Evolutionary conservation across 2,113 vertebrate species (phyloP).

Genomic region (Thalassarche chlororhynchos): DNA sequence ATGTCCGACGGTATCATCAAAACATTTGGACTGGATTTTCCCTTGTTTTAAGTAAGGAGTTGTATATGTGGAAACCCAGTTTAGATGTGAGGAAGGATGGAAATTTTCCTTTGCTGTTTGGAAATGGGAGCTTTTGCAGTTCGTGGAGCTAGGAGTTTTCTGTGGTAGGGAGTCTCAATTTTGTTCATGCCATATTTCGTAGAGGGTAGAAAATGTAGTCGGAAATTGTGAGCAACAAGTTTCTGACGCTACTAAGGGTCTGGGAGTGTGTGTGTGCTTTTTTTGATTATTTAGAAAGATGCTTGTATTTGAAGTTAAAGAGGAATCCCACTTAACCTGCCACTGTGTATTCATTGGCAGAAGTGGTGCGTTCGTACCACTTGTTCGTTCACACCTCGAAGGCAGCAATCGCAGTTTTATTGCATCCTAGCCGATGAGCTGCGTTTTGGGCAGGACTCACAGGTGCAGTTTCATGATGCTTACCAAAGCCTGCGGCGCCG

Average conservation of each 20-base stretch:
- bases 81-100: background rate
- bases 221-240: background rate
- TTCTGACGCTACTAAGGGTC: background rate
- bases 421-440: background rate
- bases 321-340: background rate
- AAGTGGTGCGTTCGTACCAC: background rate
- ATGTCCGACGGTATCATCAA: rapidly evolving
- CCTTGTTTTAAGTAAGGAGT: background rate
- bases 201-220: background rate
- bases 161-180: background rate
- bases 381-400: background rate
- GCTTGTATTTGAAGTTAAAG: background rate
- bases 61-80: background rate
- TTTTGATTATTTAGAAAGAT: background rate
- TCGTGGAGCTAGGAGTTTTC: rapidly evolving
- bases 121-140: background rate
- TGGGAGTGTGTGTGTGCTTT: rapidly evolving
- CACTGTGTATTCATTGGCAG: background rate
- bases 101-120: background rate
- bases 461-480: rapidly evolving
- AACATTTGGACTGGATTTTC: background rate
- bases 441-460: background rate
- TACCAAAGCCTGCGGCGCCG: background rate
- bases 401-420: background rate
- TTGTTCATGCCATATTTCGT: rapidly evolving